These are phyloP conservation scores for Polypterus senegalus DNA, from an alignment of 2,113 vertebrate genomes.

Conservation along the genomic window DNA sequence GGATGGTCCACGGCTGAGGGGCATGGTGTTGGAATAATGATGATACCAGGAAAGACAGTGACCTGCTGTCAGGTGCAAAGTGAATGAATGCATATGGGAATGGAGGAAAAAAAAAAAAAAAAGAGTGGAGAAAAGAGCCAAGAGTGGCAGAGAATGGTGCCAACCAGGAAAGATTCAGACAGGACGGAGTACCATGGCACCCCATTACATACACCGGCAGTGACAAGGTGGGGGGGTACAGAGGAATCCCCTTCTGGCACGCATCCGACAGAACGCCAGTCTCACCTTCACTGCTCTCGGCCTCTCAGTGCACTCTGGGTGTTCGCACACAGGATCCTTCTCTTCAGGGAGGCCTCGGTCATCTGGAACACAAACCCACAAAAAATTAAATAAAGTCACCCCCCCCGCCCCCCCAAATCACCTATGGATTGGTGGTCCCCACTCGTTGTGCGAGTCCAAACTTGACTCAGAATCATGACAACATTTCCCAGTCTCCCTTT, in stretches of 20 bases:
- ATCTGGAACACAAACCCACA: slow-evolving; percentile 43
- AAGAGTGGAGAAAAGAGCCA: slow-evolving; percentile 4
- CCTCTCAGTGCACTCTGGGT: slow-evolving; percentile 58
- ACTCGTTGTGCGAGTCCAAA: no score
- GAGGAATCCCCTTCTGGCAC: not conserved
- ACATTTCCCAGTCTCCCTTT: not conserved
- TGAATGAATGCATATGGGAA: slow-evolving; percentile 6
- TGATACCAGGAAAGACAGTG: no score
- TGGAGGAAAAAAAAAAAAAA: slow-evolving; percentile 4
- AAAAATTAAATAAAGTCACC: no score
- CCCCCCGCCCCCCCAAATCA: no score
- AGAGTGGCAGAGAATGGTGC: not conserved
- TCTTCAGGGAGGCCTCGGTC: slow-evolving; percentile 59
- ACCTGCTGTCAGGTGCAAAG: not conserved
- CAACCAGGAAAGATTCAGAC: no score
- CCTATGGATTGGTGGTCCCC: no score
- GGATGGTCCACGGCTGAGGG: no score
- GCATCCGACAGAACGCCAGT: slow-evolving; percentile 15
- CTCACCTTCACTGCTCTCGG: slow-evolving; percentile 69
- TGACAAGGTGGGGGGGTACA: not conserved
- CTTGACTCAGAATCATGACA: not conserved
- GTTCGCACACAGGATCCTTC: slow-evolving; percentile 64
- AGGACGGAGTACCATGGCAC: not conserved
- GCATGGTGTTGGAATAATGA: not conserved
- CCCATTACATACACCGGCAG: not conserved